These are phyloP conservation scores for Dendropsophus ebraccatus DNA, from an alignment of 2,113 vertebrate species.

Conservation along the genomic window DNA sequence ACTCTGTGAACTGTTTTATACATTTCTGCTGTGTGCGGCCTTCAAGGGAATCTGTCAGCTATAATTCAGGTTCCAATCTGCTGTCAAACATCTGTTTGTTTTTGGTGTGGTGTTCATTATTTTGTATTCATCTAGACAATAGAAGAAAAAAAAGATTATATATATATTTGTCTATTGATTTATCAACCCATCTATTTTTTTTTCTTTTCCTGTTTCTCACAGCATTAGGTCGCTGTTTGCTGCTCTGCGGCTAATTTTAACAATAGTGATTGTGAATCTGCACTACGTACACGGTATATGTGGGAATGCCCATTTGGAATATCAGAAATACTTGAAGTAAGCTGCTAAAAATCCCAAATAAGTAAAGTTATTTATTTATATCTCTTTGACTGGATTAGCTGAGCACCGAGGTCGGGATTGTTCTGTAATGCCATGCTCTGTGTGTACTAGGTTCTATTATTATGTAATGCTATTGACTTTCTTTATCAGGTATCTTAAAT, in stretches of 20 bases:
- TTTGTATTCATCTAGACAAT: too few relatives aligned
- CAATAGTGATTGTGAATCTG: constrained; percentile 70
- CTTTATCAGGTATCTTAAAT: constrained; percentile 60
- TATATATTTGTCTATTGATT: neutral
- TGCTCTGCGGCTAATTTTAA: constrained; percentile 65
- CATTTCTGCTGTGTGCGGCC: too few relatives aligned
- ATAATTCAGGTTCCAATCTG: too few relatives aligned
- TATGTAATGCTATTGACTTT: neutral
- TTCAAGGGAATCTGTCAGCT: too few relatives aligned
- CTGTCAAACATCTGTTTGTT: too few relatives aligned
- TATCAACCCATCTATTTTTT: too few relatives aligned
- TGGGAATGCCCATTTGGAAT: constrained; percentile 63
- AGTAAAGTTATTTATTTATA: too few relatives aligned
- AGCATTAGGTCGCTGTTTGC: constrained; percentile 71
- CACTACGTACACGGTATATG: constrained; percentile 61
- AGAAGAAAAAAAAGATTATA: too few relatives aligned
- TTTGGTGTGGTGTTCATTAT: too few relatives aligned
- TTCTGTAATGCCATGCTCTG: neutral
- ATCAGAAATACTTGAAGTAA: constrained; percentile 76
- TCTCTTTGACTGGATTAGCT: neutral
- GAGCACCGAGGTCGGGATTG: neutral
- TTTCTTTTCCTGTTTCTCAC: constrained; percentile 27
- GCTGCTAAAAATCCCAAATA: constrained; percentile 52
- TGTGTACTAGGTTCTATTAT: too few relatives aligned
- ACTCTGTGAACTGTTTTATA: too few relatives aligned